A percentile compares a stretch with the other conserved stretches of the same genome.
Evolutionary conservation across 2,888 invertebrate genomes (phyloP).

Genomic region (Bellardia pandia): DNA sequence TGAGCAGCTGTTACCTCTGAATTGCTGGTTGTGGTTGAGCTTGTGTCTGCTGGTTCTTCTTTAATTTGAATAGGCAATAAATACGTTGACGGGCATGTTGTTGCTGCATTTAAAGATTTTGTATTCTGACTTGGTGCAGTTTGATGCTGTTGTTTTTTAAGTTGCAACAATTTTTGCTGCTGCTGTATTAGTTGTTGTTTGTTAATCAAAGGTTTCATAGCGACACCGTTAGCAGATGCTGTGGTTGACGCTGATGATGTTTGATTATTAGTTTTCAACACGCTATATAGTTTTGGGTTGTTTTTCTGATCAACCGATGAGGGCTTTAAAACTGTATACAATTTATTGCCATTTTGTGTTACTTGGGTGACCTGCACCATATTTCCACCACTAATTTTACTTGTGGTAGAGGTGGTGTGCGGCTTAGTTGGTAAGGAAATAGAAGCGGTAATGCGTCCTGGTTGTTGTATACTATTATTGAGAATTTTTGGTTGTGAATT

Average conservation of each 20-base stretch:
- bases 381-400: slow-evolving; percentile 41
- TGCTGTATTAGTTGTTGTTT: slow-evolving; percentile 60
- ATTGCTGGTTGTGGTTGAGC: slow-evolving; percentile 7
- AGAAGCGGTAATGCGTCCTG: slow-evolving; percentile 50
- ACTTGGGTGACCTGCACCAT: slow-evolving; percentile 62
- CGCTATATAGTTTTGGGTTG: slow-evolving; percentile 74
- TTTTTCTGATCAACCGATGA: slow-evolving; percentile 68
- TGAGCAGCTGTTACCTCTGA: neutral
- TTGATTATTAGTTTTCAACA: slow-evolving; percentile 73
- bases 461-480: slow-evolving; percentile 59
- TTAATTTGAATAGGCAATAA: slow-evolving; percentile 71
- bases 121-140: neutral
- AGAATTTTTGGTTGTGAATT: slow-evolving; percentile 62
- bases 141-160: slow-evolving; percentile 37
- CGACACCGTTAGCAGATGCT: slow-evolving; percentile 20
- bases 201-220: slow-evolving; percentile 51
- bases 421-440: neutral
- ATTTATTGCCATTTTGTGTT: slow-evolving; percentile 57
- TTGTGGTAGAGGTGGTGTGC: slow-evolving; percentile 27
- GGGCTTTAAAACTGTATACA: slow-evolving; percentile 74
- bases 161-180: slow-evolving; percentile 57
- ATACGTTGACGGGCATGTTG: slow-evolving; percentile 71
- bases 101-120: slow-evolving; percentile 13
- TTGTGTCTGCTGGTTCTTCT: slow-evolving; percentile 71
- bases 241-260: slow-evolving; percentile 49